Evolutionary conservation across 2,888 invertebrate species (phyloP), one percentile per base, ranked within the genome.

Genomic region (Heliconius hortense): DNA sequence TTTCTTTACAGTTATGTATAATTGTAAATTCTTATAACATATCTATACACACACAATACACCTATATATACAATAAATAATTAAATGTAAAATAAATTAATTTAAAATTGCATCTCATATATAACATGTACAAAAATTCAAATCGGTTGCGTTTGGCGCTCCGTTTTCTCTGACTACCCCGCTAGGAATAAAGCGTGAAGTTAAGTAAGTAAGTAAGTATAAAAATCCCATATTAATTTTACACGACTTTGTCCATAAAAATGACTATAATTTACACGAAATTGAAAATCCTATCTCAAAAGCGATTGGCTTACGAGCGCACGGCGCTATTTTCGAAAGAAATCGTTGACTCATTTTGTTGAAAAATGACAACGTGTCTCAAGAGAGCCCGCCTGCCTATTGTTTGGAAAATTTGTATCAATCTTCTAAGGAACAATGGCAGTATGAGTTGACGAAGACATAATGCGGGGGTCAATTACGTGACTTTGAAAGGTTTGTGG

Each of bases 331-430:
- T 56, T 53, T 69, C 31, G 69, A 53, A 31, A 31, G 35, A 56
- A 56, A 69, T n/a, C 69, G 24, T 69, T 69, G 56, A 24, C 56
- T 35, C 56, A 68, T 68, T 68, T 53, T 53, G 13, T 56, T 69
- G 53, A 63, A 70, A 74, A 70, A 74, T 74, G 69, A 74, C 74
- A 64, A 74, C 64, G 59, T 56, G n/a, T 31, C 69, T 43, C 5
- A 59, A 31, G 70, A 66, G 66, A 66, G 24, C 39, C 62, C 56
- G 56, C 28, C 24, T 21, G 53, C 39, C 53, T 43, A 59, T 70
- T 71, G 64, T 75, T 71, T 70, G 56, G n/a, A 13, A 63, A 74
- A 63, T 59, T 70, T 71, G 74, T 75, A 71, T 71, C 69, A 71
- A 75, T 75, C 63, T 71, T 64, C 39, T 64, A 71, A 59, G 74